These are phyloP conservation scores for Zeugodacus cucurbitae DNA, from an alignment of 1,140 invertebrate species.

Conservation along the genomic window DNA sequence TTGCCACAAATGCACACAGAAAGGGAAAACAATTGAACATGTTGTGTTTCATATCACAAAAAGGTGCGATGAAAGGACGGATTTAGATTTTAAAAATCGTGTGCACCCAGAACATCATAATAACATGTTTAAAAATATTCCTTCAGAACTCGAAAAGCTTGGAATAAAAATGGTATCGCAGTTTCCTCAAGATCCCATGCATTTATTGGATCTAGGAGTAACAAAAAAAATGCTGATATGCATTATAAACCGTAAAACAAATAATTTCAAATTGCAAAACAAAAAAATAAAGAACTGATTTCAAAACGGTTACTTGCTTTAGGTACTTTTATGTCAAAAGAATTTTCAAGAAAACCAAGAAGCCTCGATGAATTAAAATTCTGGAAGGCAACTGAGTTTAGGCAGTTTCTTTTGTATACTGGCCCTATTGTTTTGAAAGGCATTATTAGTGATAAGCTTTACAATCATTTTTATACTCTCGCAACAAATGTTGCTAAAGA, in stretches of 20 bases:
- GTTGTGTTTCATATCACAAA: neutral
- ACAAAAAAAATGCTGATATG: no score
- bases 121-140: neutral
- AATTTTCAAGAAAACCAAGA: neutral
- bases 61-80: neutral
- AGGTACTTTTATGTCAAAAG: neutral
- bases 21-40: neutral
- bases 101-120: neutral
- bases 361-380: neutral
- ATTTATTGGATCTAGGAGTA: no score
- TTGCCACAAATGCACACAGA: neutral
- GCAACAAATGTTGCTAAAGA: no score
- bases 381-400: neutral
- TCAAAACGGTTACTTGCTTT: no score
- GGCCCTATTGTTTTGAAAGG: no score
- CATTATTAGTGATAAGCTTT: no score
- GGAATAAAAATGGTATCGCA: neutral
- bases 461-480: no score
- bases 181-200: no score
- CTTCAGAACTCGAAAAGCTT: neutral
- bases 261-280: no score
- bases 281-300: no score
- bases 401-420: neutral
- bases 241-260: no score
- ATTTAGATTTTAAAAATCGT: no score